These are phyloP conservation scores for Labia minor DNA, from an alignment of 2,888 invertebrate genomes.

Conservation along the genomic window DNA sequence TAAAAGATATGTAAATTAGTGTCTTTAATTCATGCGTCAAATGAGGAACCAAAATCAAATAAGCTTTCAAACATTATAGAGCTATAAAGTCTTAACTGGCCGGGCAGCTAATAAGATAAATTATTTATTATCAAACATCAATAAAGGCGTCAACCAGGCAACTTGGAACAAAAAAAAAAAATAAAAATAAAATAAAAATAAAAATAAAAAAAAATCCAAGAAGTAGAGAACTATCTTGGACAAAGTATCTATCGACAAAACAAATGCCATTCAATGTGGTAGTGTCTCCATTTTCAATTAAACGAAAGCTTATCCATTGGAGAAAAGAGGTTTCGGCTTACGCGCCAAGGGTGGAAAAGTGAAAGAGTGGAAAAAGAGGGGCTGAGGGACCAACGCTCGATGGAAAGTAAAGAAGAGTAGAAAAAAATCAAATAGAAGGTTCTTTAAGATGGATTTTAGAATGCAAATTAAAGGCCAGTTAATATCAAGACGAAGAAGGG, in stretches of 20 bases:
- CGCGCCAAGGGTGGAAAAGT: no score
- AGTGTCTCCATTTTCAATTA: neutral
- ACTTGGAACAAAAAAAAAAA: neutral
- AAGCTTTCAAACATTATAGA: conserved; percentile 1
- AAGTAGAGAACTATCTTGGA: no score
- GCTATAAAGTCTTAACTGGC: conserved; percentile 7
- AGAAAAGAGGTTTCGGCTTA: neutral
- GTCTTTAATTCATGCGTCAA: neutral
- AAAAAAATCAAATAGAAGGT: no score
- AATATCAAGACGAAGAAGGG: no score
- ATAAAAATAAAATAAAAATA: no score
- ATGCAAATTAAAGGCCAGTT: no score
- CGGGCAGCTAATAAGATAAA: neutral
- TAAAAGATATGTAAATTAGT: neutral
- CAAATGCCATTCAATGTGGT: neutral
- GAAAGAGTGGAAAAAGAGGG: no score
- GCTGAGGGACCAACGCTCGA: no score
- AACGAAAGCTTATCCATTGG: neutral
- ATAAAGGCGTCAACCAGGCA: neutral
- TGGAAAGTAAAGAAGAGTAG: no score
- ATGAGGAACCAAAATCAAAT: neutral
- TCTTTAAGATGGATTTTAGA: no score
- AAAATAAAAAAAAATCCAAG: neutral
- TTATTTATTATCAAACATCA: conserved; percentile 13
- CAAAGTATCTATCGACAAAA: neutral